phyloP scores from a whole-genome alignment of 1,140 invertebrate species.

The Holcopasites calliopsidis region DNA sequence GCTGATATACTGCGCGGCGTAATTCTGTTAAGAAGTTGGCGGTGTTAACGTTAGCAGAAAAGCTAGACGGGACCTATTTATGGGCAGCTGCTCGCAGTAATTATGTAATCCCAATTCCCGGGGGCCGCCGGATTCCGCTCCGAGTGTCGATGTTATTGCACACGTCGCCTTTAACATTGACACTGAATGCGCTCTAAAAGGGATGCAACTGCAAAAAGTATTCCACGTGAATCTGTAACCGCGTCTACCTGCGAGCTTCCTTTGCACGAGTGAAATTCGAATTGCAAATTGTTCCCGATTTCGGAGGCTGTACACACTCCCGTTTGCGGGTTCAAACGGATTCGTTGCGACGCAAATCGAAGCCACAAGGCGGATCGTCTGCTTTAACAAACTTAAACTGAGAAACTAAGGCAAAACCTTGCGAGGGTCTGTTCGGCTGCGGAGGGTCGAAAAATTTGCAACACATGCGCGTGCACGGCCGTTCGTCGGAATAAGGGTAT shows the following conservation, averaged over 20 bases:
- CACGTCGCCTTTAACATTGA: not conserved
- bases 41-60: not conserved
- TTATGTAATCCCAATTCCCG: constrained; percentile 39
- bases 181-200: not conserved
- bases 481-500: constrained; percentile 9
- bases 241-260: constrained; percentile 1
- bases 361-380: too few species aligned
- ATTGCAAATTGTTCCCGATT: constrained; percentile 37
- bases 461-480: constrained; percentile 12
- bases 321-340: not conserved
- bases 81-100: constrained; percentile 4
- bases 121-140: not conserved
- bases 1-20: constrained; percentile 9
- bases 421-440: too few species aligned
- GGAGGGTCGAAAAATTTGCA: constrained; percentile 10
- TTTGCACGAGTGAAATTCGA: constrained; percentile 37
- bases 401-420: too few species aligned
- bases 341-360: too few species aligned
- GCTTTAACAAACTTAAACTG: too few species aligned
- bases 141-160: constrained; percentile 11
- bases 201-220: not conserved
- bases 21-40: constrained; percentile 36
- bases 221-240: constrained; percentile 23
- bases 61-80: constrained; percentile 16
- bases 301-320: not conserved